phyloP scores from a whole-genome alignment of 2,888 invertebrate genomes.

The Idaea aversata region DNA sequence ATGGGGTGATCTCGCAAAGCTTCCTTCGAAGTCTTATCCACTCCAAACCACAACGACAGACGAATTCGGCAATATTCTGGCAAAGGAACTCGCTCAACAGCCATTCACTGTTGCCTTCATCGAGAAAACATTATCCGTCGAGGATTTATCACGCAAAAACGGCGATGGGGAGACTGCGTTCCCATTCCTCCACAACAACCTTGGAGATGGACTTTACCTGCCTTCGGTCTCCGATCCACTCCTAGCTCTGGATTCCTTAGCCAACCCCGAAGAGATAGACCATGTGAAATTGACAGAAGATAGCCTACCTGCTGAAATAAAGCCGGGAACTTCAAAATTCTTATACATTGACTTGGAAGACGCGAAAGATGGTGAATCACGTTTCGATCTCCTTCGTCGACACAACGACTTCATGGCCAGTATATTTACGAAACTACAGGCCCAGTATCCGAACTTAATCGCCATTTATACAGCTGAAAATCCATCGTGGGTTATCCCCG shows the following conservation, averaged over 20 bases:
- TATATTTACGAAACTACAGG: constrained; percentile 69
- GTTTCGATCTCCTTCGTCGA: constrained; percentile 76
- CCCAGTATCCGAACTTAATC: constrained; percentile 68
- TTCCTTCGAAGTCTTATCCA: constrained; percentile 50
- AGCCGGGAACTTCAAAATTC: constrained; percentile 69
- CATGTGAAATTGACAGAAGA: constrained; percentile 61
- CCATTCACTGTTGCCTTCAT: constrained; percentile 74
- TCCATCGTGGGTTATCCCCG: constrained; percentile 70
- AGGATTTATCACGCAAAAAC: constrained; percentile 79
- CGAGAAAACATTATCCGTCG: constrained; percentile 78
- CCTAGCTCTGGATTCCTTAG: constrained; percentile 74
- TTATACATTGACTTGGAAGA: constrained; percentile 81
- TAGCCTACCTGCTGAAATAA: constrained; percentile 54
- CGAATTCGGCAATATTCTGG: constrained; percentile 59
- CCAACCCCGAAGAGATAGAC: constrained; percentile 57
- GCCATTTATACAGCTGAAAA: constrained; percentile 80
- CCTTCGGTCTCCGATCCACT: constrained; percentile 83
- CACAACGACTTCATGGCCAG: constrained; percentile 82
- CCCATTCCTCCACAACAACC: constrained; percentile 58
- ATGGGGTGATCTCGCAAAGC: constrained; percentile 72
- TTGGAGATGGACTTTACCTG: constrained; percentile 72
- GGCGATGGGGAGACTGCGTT: constrained; percentile 58
- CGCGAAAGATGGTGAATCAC: constrained; percentile 76
- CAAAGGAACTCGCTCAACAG: constrained; percentile 54
- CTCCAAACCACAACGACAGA: constrained; percentile 45